Percentiles rank a stretch among this genome's conserved stretches.
Evolutionary conservation across 2,113 vertebrate genomes (phyloP).

Genomic region (Mesembrinibis cayennensis): DNA sequence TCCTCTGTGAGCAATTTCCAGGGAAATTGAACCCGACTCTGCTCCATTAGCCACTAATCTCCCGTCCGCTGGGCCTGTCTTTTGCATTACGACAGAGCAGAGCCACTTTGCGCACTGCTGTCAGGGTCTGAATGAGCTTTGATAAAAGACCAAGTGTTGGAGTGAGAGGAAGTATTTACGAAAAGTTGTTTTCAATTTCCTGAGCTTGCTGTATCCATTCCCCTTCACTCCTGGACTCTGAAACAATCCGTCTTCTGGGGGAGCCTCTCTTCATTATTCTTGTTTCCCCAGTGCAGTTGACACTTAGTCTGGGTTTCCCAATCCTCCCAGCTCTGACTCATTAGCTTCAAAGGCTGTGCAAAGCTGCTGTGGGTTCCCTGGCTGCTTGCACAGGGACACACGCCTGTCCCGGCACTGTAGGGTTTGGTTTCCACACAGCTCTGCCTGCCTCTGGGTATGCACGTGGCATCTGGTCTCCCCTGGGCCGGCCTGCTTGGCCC

Average conservation of each 20-base stretch:
- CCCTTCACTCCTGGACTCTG: background rate
- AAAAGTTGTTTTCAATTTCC: constrained; percentile 60
- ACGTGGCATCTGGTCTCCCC: rapidly evolving
- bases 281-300: background rate
- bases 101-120: background rate
- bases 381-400: background rate
- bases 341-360: background rate
- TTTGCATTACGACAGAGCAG: background rate
- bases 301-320: constrained; percentile 5
- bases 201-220: constrained; percentile 35
- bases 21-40: background rate
- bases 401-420: rapidly evolving
- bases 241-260: constrained; percentile 3
- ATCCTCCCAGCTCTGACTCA: background rate
- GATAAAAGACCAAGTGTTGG: constrained; percentile 38
- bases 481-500: background rate
- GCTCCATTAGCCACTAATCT: constrained; percentile 1
- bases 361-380: background rate
- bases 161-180: constrained; percentile 44
- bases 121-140: background rate
- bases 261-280: background rate
- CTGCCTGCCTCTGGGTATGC: background rate
- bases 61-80: background rate
- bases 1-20: background rate
- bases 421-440: background rate